Base-by-base conservation (phyloP, 2,797 vertebrate genomes). In the Iguana delicatissima region DNA sequence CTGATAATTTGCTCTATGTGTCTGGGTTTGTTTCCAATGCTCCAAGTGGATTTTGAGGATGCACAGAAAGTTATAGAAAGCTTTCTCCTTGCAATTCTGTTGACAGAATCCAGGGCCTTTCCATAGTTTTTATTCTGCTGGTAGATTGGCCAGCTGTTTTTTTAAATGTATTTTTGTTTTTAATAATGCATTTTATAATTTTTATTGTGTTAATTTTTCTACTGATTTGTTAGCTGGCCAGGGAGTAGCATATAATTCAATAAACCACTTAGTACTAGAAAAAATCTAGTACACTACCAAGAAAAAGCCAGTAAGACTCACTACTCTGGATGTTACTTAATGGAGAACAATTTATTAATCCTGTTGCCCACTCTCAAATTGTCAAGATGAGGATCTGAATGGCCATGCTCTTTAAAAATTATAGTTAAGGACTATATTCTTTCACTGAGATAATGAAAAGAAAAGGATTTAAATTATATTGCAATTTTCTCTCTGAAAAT, bases 341-440 rank as follows among this genome's bases (percentile, higher is more conserved):
- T 64, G 35, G 12, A 82, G 55, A 85, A 46, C 13, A 72, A 50
- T 80, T 84, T 74, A 87, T 26, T 10, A 59, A 35, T 86, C 50
- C 85, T 76, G 4, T 72, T 90, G 38, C 9, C 38, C 62, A 79
- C 50, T 62, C 6, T 62, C 38, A n/a, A n/a, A 76, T 91, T 82
- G n/a, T 55, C 87, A 86, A 89, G 77, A 91, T 82, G n/a, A 87
- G 42, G n/a, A 42, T 57, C n/a, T 89, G 89, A 80, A 85, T 80
- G 84, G 32, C 55, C 55, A 22, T 79, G 46, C 80, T 86, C 67
- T 86, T 91, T 85, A 64, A 91, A 46, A 89, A 91, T 52, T 67
- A 91, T 81, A 91, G 29, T 0, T 14, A 52, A 88, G 35, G 67
- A 76, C 46, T 26, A 20, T 89, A 16, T 50, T 81, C 50, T 73